Percentiles rank a stretch among this genome's conserved stretches.
These are phyloP conservation scores for Montifringilla adamsi DNA, from an alignment of 2,113 vertebrate genomes.

Conservation along the genomic window DNA sequence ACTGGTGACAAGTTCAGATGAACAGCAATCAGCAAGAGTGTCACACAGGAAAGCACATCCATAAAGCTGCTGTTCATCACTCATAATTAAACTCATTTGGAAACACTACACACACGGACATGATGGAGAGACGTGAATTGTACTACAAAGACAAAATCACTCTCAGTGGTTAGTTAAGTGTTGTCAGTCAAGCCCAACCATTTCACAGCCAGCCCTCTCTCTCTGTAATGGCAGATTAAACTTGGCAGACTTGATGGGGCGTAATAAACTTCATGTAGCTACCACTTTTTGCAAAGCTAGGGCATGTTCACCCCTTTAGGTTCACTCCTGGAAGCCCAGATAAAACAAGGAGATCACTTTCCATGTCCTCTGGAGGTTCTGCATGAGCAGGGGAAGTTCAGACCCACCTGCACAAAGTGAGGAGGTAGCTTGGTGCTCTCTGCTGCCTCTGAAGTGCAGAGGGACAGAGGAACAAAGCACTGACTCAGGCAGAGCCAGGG, in stretches of 20 bases:
- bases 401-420: background rate
- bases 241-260: slow-evolving; percentile 67
- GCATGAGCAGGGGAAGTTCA: background rate
- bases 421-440: background rate
- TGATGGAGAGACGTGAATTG: background rate
- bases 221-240: slow-evolving; percentile 65
- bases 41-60: background rate
- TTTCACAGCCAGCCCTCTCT: slow-evolving; percentile 44
- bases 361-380: background rate
- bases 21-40: background rate
- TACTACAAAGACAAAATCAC: slow-evolving; percentile 48
- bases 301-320: background rate
- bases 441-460: background rate
- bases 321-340: background rate
- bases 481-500: background rate
- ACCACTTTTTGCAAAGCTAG: slow-evolving; percentile 15
- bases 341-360: slow-evolving; percentile 43
- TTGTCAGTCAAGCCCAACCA: slow-evolving; percentile 67
- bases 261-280: slow-evolving; percentile 52
- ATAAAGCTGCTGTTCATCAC: background rate
- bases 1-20: background rate
- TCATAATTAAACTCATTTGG: slow-evolving; percentile 25
- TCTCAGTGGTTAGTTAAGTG: slow-evolving; percentile 54
- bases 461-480: background rate
- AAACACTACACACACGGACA: background rate